Conservation (phyloP, 1,140 invertebrate genomes). For the Drosophila tsacasi region DNA sequence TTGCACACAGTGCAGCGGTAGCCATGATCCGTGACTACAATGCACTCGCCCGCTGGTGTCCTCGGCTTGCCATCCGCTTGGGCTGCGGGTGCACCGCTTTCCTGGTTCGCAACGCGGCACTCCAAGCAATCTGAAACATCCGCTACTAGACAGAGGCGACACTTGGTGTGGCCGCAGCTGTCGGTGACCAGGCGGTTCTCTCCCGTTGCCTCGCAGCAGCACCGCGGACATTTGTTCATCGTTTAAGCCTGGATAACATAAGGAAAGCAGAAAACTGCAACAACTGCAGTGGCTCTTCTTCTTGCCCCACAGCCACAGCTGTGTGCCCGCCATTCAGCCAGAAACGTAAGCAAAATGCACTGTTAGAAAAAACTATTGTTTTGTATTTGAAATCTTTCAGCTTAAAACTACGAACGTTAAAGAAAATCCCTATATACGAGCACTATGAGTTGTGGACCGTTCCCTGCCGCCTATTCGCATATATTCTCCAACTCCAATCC, state of each 20-base stretch:
- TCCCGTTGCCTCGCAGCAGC: constrained; percentile 56
- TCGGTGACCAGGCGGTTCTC: constrained; percentile 86
- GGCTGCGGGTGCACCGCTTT: neutral
- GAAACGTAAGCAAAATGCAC: constrained; percentile 10
- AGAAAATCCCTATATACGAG: constrained; percentile 53
- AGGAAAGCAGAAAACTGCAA: constrained; percentile 15
- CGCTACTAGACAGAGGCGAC: constrained; percentile 86
- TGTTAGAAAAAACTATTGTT: neutral
- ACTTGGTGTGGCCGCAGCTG: constrained; percentile 87
- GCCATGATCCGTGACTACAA: constrained; percentile 36
- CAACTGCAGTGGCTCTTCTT: constrained; percentile 32
- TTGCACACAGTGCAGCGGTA: constrained; percentile 86
- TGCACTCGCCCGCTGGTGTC: constrained; percentile 23
- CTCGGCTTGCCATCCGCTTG: neutral
- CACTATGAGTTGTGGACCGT: constrained; percentile 13
- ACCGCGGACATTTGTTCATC: constrained; percentile 65
- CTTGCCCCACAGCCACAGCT: constrained; percentile 1
- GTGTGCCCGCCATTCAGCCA: constrained; percentile 30
- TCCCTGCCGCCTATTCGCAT: constrained; percentile 15
- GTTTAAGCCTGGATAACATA: neutral
- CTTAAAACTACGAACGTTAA: constrained; percentile 3
- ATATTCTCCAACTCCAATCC: constrained; percentile 62
- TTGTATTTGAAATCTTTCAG: constrained; percentile 9
- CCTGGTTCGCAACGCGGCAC: constrained; percentile 56
- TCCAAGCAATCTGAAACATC: constrained; percentile 85